Conservation (phyloP, 2,113 vertebrate genomes). For the Gavia stellata region DNA sequence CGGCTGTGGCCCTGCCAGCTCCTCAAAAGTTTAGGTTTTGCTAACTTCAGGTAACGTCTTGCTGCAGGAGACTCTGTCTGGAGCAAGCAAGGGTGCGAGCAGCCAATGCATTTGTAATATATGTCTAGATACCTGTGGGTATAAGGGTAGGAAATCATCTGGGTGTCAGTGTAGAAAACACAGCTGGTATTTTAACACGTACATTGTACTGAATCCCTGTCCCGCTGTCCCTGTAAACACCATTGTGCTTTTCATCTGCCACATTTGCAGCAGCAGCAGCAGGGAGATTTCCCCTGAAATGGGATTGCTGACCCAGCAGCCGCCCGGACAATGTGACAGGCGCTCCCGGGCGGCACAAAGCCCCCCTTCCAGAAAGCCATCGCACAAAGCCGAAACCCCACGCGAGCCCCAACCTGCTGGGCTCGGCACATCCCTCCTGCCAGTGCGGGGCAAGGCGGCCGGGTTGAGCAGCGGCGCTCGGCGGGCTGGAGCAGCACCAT, state of each 20-base stretch:
- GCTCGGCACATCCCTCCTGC: slow-evolving; percentile 62
- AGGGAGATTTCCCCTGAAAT: slow-evolving; percentile 72
- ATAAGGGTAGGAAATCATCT: background rate
- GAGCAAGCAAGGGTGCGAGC: background rate
- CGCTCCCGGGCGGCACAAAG: slow-evolving; percentile 65
- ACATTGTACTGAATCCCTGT: background rate
- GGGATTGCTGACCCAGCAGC: slow-evolving; percentile 73
- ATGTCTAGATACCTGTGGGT: background rate
- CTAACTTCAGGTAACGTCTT: background rate
- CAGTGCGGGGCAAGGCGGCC: background rate
- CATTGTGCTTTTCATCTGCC: slow-evolving; percentile 59
- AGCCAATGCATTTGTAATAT: rapidly evolving
- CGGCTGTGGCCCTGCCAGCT: rapidly evolving
- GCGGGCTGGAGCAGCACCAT: slow-evolving; percentile 59
- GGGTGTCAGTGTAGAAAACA: background rate
- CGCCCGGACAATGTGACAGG: slow-evolving; percentile 51
- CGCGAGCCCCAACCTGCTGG: slow-evolving; percentile 18
- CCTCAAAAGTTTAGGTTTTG: background rate
- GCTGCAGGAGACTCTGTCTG: background rate
- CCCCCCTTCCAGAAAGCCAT: slow-evolving; percentile 77
- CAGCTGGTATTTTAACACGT: slow-evolving; percentile 21
- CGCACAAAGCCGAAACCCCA: slow-evolving; percentile 69
- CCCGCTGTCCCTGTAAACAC: slow-evolving; percentile 20
- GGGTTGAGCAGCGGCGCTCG: slow-evolving; percentile 32
- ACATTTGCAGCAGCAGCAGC: slow-evolving; percentile 66